phyloP scores from a whole-genome alignment of 2,797 vertebrate species.

The Eptatretus atami region DNA sequence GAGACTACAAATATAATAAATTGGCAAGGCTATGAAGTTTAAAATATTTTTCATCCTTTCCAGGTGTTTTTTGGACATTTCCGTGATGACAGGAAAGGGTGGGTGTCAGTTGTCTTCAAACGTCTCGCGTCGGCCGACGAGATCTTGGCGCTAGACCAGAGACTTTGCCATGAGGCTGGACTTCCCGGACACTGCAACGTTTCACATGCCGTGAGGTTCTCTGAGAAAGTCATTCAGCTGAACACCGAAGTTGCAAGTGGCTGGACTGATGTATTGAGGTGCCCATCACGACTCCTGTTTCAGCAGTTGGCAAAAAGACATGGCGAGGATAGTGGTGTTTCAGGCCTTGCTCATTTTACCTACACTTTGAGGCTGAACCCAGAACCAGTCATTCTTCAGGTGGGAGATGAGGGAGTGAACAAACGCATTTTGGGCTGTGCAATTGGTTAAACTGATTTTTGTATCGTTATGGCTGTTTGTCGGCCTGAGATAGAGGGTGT shows the following conservation, averaged over 20 bases:
- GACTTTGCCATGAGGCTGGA: constrained; percentile 80
- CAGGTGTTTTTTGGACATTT: constrained; percentile 54
- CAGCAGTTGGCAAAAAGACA: neutral
- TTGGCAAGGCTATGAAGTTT: no score
- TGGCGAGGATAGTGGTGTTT: neutral
- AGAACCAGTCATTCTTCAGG: neutral
- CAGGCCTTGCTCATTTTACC: neutral
- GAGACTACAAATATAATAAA: no score
- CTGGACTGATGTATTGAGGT: neutral
- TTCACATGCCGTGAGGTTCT: constrained; percentile 74
- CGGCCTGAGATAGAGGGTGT: no score
- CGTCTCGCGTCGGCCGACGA: constrained; percentile 77
- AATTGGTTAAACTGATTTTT: no score
- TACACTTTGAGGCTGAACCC: neutral
- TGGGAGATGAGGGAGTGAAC: neutral
- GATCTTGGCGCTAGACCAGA: constrained; percentile 73
- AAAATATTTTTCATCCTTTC: neutral
- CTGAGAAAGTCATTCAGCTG: constrained; percentile 43
- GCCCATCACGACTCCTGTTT: neutral
- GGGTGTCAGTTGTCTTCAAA: constrained; percentile 66
- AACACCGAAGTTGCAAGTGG: neutral
- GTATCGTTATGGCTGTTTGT: no score
- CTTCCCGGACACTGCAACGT: constrained; percentile 71
- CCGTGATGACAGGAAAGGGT: constrained; percentile 58
- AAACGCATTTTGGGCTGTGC: no score